Conservation (phyloP, 1,140 invertebrate species). For the Drosophila quadrilineata region DNA sequence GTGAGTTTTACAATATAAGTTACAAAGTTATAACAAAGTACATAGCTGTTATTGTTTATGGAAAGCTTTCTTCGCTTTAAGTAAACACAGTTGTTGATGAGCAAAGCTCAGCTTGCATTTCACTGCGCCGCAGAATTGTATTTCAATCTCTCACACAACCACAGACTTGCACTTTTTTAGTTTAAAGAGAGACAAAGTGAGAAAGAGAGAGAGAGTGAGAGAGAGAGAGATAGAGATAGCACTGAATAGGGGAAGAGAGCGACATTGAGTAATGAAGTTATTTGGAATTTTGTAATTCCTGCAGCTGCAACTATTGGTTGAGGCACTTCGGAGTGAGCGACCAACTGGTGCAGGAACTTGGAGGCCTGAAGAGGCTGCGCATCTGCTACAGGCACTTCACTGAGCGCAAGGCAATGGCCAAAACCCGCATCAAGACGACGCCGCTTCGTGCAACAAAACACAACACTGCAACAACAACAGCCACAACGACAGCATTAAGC, state of each 20-base stretch:
- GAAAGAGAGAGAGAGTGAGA: not conserved
- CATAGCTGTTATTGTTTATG: not conserved
- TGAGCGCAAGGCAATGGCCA: slow-evolving; percentile 65
- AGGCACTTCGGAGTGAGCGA: slow-evolving; percentile 53
- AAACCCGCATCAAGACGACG: slow-evolving; percentile 76
- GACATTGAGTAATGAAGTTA: slow-evolving; percentile 17
- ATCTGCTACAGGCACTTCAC: slow-evolving; percentile 64
- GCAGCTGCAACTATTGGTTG: slow-evolving; percentile 67
- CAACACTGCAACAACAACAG: slow-evolving; percentile 6
- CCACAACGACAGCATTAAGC: not conserved
- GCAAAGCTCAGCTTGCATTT: slow-evolving; percentile 36
- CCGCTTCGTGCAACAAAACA: slow-evolving; percentile 66
- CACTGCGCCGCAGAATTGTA: slow-evolving; percentile 9
- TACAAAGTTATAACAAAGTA: too few species aligned
- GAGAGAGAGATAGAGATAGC: not conserved
- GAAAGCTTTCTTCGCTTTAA: slow-evolving; percentile 22
- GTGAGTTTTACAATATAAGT: too few species aligned
- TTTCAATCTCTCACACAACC: not conserved
- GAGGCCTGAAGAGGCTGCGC: slow-evolving; percentile 65
- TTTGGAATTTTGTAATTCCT: slow-evolving; percentile 45
- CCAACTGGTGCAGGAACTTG: slow-evolving; percentile 50
- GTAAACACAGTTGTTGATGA: slow-evolving; percentile 18
- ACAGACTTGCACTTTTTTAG: not conserved
- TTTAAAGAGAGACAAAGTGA: not conserved
- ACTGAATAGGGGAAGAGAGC: not conserved